A percentile compares a stretch with the other conserved stretches of the same genome.
Conservation (phyloP, 1,140 invertebrate genomes). For the Panulirus ornatus region DNA sequence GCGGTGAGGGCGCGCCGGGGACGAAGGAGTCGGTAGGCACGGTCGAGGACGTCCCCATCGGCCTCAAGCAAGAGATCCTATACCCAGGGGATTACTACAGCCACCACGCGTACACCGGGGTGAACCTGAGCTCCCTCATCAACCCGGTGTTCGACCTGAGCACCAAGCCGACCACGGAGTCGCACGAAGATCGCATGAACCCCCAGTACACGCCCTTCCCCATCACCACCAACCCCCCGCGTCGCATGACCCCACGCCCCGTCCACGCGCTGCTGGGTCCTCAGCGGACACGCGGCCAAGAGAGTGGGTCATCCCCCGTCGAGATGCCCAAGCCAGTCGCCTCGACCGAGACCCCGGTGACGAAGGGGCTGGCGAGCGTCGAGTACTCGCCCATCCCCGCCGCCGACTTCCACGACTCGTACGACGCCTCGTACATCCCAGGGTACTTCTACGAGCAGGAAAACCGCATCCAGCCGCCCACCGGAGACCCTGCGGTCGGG, state of each 20-base stretch:
- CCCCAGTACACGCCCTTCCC: slow-evolving; percentile 74
- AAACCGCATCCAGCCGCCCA: slow-evolving; percentile 28
- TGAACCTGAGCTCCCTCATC: slow-evolving; percentile 45
- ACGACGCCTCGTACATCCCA: slow-evolving; percentile 51
- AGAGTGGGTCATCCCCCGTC: background rate
- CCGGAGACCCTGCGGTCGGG: background rate
- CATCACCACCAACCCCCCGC: slow-evolving; percentile 72
- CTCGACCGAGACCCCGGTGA: background rate
- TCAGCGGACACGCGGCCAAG: background rate
- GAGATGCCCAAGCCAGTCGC: background rate
- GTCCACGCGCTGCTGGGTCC: too few species aligned
- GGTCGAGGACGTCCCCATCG: slow-evolving; percentile 39
- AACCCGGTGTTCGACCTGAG: slow-evolving; percentile 70
- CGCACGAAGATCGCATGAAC: slow-evolving; percentile 58
- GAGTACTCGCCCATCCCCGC: slow-evolving; percentile 70
- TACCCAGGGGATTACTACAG: slow-evolving; percentile 70
- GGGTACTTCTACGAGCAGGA: slow-evolving; percentile 45
- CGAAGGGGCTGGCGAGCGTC: slow-evolving; percentile 53
- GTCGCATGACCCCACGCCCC: background rate
- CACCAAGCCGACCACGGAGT: slow-evolving; percentile 45
- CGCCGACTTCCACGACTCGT: slow-evolving; percentile 67
- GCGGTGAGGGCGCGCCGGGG: background rate
- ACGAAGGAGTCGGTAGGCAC: slow-evolving; percentile 6
- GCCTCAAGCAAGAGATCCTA: slow-evolving; percentile 52
- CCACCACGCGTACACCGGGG: slow-evolving; percentile 57